These are phyloP conservation scores for Indicator indicator DNA, from an alignment of 2,113 vertebrate genomes.

Conservation along the genomic window DNA sequence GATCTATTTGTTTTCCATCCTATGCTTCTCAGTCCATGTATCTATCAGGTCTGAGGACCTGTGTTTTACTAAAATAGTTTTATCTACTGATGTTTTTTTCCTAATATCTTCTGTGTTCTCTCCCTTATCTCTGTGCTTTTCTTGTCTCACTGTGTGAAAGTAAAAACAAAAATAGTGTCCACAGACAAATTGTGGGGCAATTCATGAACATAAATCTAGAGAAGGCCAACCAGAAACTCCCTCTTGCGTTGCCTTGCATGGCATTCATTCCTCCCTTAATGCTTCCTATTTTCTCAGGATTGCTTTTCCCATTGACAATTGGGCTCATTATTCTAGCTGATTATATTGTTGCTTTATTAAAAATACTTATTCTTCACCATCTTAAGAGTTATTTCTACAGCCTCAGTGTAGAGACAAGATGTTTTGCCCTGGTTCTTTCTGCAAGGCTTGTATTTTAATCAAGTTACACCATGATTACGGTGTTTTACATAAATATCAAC, in stretches of 20 bases:
- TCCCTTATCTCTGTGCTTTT: not conserved
- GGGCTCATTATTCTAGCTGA: conserved; percentile 35
- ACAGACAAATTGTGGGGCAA: not conserved
- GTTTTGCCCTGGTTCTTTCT: not conserved
- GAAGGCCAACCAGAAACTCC: not conserved
- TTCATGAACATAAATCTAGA: not conserved
- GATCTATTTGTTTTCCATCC: not conserved
- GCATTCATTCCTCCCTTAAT: not conserved
- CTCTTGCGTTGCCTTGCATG: not conserved
- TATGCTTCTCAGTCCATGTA: not conserved
- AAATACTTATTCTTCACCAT: not conserved
- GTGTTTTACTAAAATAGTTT: not conserved
- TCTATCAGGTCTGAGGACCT: not conserved
- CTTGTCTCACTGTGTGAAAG: not conserved
- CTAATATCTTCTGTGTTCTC: not conserved
- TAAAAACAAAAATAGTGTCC: not conserved
- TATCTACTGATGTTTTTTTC: not conserved
- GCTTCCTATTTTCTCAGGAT: not conserved
- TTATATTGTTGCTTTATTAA: not conserved
- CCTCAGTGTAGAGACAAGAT: not conserved
- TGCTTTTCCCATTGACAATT: conserved; percentile 1
- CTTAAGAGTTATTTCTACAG: not conserved
- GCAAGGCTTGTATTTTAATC: not conserved
- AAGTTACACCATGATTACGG: not conserved
- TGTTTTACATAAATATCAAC: not conserved